Evolutionary conservation across 2,888 invertebrate genomes (phyloP).

Genomic region (Hololepta plana): DNA sequence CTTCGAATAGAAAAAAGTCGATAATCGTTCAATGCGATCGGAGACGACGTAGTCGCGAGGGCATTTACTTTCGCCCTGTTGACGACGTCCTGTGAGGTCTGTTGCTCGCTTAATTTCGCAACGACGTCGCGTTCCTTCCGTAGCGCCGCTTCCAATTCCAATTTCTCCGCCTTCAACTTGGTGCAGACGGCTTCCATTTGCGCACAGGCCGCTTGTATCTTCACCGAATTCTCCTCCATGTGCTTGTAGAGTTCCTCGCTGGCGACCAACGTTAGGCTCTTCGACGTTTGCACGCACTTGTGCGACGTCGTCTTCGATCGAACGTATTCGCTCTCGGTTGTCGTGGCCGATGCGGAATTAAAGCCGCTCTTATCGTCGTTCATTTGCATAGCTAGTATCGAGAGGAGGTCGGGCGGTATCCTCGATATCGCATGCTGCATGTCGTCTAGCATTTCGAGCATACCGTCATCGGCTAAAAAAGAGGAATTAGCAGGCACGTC

Average conservation of each 20-base stretch:
- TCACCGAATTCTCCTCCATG: slow-evolving; percentile 21
- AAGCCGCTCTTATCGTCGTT: slow-evolving; percentile 5
- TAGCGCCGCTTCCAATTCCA: slow-evolving; percentile 18
- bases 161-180: slow-evolving; percentile 22
- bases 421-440: slow-evolving; percentile 23
- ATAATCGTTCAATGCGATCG: too few species aligned
- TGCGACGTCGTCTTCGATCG: too few species aligned
- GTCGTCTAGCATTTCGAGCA: slow-evolving; percentile 21
- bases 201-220: slow-evolving; percentile 22
- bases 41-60: too few species aligned
- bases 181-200: slow-evolving; percentile 23
- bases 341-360: neutral
- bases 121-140: slow-evolving; percentile 17
- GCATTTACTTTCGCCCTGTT: too few species aligned
- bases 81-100: neutral
- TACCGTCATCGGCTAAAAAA: slow-evolving; percentile 16
- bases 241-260: slow-evolving; percentile 18
- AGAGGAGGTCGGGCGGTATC: slow-evolving; percentile 22
- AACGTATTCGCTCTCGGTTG: neutral
- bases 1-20: too few species aligned
- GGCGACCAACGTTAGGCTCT: too few species aligned
- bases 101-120: slow-evolving; percentile 15
- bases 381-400: slow-evolving; percentile 7
- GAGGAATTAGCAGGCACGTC: too few species aligned
- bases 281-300: slow-evolving; percentile 15